Percentiles rank a stretch among this genome's conserved stretches.
Evolutionary conservation across 2,113 vertebrate species (phyloP).

Genomic region (Eulemur macaco): DNA sequence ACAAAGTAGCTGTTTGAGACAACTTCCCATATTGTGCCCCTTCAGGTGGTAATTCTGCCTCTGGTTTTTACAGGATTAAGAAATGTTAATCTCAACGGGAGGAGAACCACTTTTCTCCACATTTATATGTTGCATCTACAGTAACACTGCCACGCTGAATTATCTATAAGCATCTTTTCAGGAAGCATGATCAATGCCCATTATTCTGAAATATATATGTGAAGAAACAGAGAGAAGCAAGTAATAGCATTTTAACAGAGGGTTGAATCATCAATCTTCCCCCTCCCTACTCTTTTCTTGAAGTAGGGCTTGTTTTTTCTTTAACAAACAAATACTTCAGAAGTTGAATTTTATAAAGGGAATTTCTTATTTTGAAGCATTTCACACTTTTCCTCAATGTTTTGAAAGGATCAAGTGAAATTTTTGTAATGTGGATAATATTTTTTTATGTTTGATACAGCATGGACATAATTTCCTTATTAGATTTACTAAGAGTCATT

Average conservation of each 20-base stretch:
- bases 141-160: not conserved
- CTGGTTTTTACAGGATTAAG: conserved; percentile 41
- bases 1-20: conserved; percentile 59
- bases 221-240: not conserved
- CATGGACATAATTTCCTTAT: not conserved
- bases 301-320: not conserved
- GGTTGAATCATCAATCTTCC: not conserved
- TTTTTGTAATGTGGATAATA: not conserved
- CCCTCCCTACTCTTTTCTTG: not conserved
- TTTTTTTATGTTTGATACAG: not conserved
- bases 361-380: not conserved
- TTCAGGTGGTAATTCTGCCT: conserved; percentile 50
- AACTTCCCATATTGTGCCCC: conserved; percentile 57
- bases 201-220: not conserved
- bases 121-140: not conserved
- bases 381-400: not conserved
- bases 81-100: not conserved
- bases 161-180: not conserved
- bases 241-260: not conserved
- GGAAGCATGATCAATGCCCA: not conserved
- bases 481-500: not conserved
- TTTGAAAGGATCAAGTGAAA: not conserved
- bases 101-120: not conserved
- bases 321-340: not conserved
- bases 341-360: conserved; percentile 1